phyloP scores from a whole-genome alignment of 2,888 invertebrate species.

The Cerastoderma edule region DNA sequence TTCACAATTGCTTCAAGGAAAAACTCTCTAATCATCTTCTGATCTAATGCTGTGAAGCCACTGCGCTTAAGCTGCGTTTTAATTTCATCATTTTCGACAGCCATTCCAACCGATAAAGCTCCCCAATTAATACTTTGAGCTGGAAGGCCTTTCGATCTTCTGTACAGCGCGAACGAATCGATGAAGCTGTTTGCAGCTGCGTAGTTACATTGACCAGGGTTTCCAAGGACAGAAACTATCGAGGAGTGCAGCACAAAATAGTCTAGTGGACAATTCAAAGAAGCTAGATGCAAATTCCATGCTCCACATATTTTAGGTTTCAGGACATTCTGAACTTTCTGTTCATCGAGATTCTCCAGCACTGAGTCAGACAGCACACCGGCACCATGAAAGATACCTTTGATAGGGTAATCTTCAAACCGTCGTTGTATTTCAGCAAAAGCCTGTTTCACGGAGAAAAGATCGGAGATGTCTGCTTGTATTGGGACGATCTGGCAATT shows the following conservation, averaged over 20 bases:
- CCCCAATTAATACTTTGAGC: conserved; percentile 73
- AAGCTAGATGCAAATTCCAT: conserved; percentile 66
- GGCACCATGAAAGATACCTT: conserved; percentile 68
- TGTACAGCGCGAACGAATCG: conserved; percentile 61
- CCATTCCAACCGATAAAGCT: conserved; percentile 65
- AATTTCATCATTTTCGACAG: conserved; percentile 17
- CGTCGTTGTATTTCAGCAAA: conserved; percentile 8
- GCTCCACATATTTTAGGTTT: conserved; percentile 62
- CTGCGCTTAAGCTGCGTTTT: conserved; percentile 28
- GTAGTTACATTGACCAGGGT: conserved; percentile 68
- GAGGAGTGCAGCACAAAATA: conserved; percentile 71
- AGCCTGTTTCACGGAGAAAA: conserved; percentile 43
- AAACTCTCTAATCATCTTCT: conserved; percentile 34
- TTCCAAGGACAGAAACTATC: conserved; percentile 62
- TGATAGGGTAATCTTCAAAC: conserved; percentile 28
- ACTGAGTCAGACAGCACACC: conserved; percentile 55
- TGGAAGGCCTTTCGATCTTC: conserved; percentile 44
- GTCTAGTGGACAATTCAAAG: conserved; percentile 52
- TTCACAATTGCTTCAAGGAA: conserved; percentile 35
- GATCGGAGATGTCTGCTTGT: conserved; percentile 63
- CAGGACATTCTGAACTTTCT: conserved; percentile 33
- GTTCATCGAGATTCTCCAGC: conserved; percentile 41
- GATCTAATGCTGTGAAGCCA: conserved; percentile 36
- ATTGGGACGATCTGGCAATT: conserved; percentile 51
- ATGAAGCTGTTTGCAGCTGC: conserved; percentile 67